Conservation (phyloP, 2,113 vertebrate genomes). For the Amphiprion ocellaris region DNA sequence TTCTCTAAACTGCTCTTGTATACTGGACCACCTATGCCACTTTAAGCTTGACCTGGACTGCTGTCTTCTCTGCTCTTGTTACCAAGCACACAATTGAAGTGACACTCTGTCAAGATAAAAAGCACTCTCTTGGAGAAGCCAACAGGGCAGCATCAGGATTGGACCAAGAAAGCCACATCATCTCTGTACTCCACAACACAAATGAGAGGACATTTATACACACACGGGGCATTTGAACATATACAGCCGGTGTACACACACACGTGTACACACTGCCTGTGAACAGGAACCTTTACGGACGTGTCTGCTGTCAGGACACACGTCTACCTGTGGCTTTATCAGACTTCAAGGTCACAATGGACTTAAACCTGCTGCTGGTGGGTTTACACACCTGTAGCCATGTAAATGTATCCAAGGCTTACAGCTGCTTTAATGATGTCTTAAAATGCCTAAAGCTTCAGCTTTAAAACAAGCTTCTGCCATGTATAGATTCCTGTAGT, state of each 20-base stretch:
- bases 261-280: conserved; percentile 23
- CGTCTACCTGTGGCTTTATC: conserved; percentile 11
- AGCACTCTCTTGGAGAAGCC: conserved; percentile 18
- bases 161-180: conserved; percentile 13
- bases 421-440: conserved; percentile 71
- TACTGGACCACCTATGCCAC: conserved; percentile 37
- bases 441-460: conserved; percentile 70
- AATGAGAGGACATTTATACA: conserved; percentile 21
- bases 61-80: conserved; percentile 41
- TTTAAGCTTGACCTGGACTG: conserved; percentile 21
- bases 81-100: conserved; percentile 44
- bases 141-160: conserved; percentile 22
- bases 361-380: conserved; percentile 36
- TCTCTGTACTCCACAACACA: conserved; percentile 22
- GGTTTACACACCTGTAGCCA: conserved; percentile 60
- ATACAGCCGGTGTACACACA: conserved; percentile 21
- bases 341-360: conserved; percentile 25
- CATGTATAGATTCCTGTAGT: conserved; percentile 57
- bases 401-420: conserved; percentile 63
- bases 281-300: conserved; percentile 5
- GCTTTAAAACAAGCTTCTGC: conserved; percentile 67
- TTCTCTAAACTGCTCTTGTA: conserved; percentile 33
- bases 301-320: conserved; percentile 15
- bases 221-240: conserved; percentile 5
- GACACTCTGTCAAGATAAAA: conserved; percentile 29